phyloP scores from a whole-genome alignment of 1,140 invertebrate species.

The Drosophila tristis region DNA sequence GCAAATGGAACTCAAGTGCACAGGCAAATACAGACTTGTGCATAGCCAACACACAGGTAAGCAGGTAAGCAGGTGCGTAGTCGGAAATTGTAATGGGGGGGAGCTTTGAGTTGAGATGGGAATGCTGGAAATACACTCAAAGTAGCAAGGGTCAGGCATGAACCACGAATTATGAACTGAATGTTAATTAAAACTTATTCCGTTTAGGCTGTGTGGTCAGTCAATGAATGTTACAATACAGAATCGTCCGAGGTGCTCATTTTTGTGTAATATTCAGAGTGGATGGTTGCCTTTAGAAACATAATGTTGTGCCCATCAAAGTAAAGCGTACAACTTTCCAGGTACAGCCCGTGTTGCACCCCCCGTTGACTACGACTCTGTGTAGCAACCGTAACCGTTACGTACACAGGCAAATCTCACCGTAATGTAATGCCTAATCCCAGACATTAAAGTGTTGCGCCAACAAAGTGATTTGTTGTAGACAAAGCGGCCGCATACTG shows the following conservation, averaged over 20 bases:
- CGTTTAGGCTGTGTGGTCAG: too few species aligned
- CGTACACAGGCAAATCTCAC: constrained; percentile 65
- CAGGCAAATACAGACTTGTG: not conserved
- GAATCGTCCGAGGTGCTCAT: too few species aligned
- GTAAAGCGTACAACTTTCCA: too few species aligned
- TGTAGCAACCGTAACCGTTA: not conserved
- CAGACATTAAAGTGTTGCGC: constrained; percentile 79
- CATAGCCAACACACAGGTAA: too few species aligned
- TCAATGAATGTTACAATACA: too few species aligned
- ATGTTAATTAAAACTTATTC: too few species aligned
- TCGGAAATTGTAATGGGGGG: not conserved
- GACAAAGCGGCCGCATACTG: constrained; percentile 67
- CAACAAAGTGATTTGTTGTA: constrained; percentile 81
- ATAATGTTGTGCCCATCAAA: too few species aligned
- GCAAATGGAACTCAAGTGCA: constrained; percentile 41
- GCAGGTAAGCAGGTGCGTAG: constrained; percentile 12
- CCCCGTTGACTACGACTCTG: not conserved
- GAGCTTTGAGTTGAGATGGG: not conserved
- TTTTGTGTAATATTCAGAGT: not conserved
- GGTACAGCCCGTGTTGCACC: not conserved
- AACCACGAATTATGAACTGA: too few species aligned
- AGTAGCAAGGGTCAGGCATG: too few species aligned
- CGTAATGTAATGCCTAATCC: constrained; percentile 81
- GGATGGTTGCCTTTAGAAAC: too few species aligned
- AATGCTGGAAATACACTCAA: not conserved